These are phyloP conservation scores for Plecturocebus donacophilus DNA, from an alignment of 2,113 vertebrate species.

Conservation along the genomic window DNA sequence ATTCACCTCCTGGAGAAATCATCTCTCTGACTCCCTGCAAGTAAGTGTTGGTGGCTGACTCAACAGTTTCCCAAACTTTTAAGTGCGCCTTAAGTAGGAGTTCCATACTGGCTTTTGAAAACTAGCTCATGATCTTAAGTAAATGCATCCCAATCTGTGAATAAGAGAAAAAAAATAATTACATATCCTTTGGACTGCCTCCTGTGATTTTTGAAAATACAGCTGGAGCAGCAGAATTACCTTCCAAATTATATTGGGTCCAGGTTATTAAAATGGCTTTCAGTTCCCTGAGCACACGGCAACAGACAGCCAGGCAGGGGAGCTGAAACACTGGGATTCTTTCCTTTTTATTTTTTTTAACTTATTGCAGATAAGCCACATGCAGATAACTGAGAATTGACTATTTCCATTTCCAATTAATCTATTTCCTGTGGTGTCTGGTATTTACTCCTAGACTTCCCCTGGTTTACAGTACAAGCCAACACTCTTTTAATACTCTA, in stretches of 20 bases:
- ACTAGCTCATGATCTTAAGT: constrained; percentile 2
- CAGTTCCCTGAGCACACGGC: constrained; percentile 32
- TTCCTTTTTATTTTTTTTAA: background rate
- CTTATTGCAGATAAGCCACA: constrained; percentile 25
- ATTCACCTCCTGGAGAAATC: background rate
- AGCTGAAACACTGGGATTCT: background rate
- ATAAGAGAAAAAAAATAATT: constrained; percentile 39
- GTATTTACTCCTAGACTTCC: constrained; percentile 8
- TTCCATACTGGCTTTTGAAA: background rate
- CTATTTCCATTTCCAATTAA: constrained; percentile 53
- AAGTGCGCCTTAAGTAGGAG: background rate
- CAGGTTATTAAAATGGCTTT: constrained; percentile 67
- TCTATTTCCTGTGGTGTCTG: constrained; percentile 65
- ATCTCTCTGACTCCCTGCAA: too few relatives aligned
- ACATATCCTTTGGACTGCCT: constrained; percentile 38
- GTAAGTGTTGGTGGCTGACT: background rate
- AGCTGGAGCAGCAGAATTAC: constrained; percentile 49
- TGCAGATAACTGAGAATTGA: constrained; percentile 59
- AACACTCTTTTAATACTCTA: constrained; percentile 76
- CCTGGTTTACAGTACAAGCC: constrained; percentile 60
- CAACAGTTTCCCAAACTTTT: background rate
- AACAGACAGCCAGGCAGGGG: constrained; percentile 44
- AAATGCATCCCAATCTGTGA: constrained; percentile 31
- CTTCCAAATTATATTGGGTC: constrained; percentile 65
- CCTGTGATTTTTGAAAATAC: background rate